phyloP scores from a whole-genome alignment of 2,113 vertebrate genomes.

The Nothocercus nigrocapillus region DNA sequence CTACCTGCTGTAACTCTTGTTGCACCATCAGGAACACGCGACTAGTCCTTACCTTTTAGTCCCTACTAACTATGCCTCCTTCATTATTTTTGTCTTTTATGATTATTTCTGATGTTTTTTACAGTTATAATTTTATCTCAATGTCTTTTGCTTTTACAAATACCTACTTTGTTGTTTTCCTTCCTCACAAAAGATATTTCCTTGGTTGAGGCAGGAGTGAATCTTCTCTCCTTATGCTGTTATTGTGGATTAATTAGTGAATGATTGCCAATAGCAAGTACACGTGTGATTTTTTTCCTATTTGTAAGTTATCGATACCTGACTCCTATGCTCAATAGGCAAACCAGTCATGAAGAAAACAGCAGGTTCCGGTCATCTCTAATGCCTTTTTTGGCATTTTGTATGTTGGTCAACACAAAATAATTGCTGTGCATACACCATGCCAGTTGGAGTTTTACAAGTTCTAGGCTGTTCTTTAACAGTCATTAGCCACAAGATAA shows the following conservation, averaged over 20 bases:
- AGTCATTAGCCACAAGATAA: neutral
- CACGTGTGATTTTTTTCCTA: neutral
- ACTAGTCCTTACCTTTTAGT: constrained; percentile 31
- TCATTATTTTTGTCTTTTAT: neutral
- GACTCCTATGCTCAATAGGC: neutral
- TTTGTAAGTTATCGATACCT: neutral
- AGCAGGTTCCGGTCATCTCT: neutral
- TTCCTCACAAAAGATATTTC: neutral
- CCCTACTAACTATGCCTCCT: neutral
- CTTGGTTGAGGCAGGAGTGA: neutral
- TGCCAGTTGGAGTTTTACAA: neutral
- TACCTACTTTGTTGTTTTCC: neutral
- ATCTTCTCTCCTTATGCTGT: neutral
- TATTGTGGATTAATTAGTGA: neutral
- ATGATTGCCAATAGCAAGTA: neutral
- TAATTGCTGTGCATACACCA: neutral
- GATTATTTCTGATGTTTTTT: constrained; percentile 4
- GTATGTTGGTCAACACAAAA: neutral
- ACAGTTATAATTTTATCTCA: neutral
- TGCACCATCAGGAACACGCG: neutral
- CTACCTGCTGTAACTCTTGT: constrained; percentile 30
- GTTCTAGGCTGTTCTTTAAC: neutral
- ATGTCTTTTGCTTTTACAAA: neutral
- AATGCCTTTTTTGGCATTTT: neutral
- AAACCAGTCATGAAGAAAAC: neutral